A percentile compares a stretch with the other conserved stretches of the same genome.
Evolutionary conservation across 2,113 vertebrate species (phyloP).

Genomic region (Psilopsiagon aymara): DNA sequence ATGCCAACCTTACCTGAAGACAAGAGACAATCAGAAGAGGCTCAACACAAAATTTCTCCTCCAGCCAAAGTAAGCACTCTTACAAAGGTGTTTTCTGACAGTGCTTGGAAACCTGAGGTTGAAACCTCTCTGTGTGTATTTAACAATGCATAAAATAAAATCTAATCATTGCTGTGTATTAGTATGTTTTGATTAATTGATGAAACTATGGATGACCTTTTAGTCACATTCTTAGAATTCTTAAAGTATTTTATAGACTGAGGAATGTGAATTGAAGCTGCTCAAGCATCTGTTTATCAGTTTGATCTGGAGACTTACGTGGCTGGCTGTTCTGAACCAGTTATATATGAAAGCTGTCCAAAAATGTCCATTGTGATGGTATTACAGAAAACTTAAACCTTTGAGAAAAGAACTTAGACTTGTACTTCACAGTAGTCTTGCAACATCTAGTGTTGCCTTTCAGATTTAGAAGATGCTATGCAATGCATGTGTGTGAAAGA

Average conservation of each 20-base stretch:
- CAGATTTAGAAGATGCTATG: neutral
- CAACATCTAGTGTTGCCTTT: neutral
- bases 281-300: neutral
- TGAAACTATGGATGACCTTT: neutral
- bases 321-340: neutral
- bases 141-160: neutral
- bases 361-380: neutral
- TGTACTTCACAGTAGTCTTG: neutral
- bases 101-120: neutral
- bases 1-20: constrained; percentile 95
- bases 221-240: neutral
- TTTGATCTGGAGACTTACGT: neutral
- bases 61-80: constrained; percentile 77
- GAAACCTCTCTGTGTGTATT: neutral
- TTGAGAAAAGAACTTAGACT: neutral
- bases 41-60: constrained; percentile 76
- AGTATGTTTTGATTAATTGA: neutral
- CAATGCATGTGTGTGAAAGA: neutral
- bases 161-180: neutral
- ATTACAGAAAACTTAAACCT: neutral
- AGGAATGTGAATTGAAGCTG: neutral
- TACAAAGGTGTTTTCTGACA: neutral
- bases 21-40: constrained; percentile 87
- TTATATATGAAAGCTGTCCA: neutral
- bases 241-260: neutral